phyloP scores from a whole-genome alignment of 2,888 invertebrate species.

The Drosophila bunnanda region DNA sequence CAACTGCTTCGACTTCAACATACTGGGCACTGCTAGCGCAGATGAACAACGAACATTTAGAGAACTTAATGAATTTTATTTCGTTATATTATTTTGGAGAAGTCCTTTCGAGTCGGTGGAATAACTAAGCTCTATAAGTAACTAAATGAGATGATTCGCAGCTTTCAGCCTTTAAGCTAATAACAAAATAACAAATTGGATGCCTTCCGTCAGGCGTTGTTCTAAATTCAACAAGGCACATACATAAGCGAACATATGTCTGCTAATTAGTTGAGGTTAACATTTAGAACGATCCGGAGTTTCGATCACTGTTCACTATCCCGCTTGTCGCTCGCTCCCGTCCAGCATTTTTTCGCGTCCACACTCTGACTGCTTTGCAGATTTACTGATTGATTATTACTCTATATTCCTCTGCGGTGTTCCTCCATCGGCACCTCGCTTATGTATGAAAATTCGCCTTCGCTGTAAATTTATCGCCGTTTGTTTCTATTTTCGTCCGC shows the following conservation, averaged over 20 bases:
- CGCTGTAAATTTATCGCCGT: slow-evolving; percentile 62
- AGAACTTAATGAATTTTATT: slow-evolving; percentile 23
- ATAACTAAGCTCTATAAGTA: slow-evolving; percentile 11
- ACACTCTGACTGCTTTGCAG: slow-evolving; percentile 50
- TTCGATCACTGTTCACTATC: slow-evolving; percentile 18
- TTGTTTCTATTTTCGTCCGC: slow-evolving; percentile 71
- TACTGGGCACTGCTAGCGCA: slow-evolving; percentile 46
- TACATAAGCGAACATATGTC: not conserved
- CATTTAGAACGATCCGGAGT: slow-evolving; percentile 5
- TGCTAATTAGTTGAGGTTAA: slow-evolving; percentile 12
- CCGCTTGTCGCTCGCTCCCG: slow-evolving; percentile 37
- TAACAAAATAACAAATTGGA: slow-evolving; percentile 3
- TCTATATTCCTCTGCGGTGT: slow-evolving; percentile 26
- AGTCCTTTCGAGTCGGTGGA: not conserved
- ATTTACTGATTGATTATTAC: slow-evolving; percentile 69
- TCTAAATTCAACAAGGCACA: slow-evolving; percentile 4
- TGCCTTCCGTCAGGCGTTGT: not conserved
- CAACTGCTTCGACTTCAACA: slow-evolving; percentile 79
- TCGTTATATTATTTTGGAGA: slow-evolving; percentile 16
- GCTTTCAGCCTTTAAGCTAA: not conserved
- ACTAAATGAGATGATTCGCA: slow-evolving; percentile 15
- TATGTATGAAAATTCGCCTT: slow-evolving; percentile 49
- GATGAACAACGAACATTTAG: slow-evolving; percentile 48
- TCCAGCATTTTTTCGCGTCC: slow-evolving; percentile 54
- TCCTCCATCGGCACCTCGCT: slow-evolving; percentile 43